Evolutionary conservation across 2,113 vertebrate genomes (phyloP).

Genomic region (Talpa occidentalis): DNA sequence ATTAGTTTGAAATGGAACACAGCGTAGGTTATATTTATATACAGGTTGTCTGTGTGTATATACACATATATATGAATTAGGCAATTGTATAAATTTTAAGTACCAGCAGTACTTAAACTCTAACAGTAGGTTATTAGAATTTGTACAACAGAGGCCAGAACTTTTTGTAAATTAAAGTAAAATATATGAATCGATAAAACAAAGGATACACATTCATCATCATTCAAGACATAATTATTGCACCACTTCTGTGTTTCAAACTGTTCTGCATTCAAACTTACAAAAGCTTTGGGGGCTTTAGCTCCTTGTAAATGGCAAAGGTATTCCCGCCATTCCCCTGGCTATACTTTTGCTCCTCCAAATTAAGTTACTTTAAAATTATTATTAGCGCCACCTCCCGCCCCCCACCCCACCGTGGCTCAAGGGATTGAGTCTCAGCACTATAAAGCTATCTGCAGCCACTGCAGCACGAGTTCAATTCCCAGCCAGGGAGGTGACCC

Average conservation of each 20-base stretch:
- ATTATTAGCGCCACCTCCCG: no score
- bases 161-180: neutral
- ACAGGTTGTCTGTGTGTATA: neutral
- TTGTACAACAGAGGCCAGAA: neutral
- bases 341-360: neutral
- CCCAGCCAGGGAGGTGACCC: no score
- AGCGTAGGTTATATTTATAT: neutral
- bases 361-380: no score
- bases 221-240: neutral
- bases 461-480: no score
- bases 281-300: neutral
- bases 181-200: neutral
- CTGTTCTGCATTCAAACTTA: neutral
- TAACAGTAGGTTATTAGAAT: neutral
- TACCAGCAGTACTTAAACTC: neutral
- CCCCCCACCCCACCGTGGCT: no score
- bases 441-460: no score
- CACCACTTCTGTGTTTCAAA: neutral
- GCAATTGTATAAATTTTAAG: neutral
- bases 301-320: neutral
- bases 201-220: neutral
- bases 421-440: no score
- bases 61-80: neutral
- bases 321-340: neutral
- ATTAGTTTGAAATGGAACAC: neutral